Percentiles rank a stretch among this genome's conserved stretches.
phyloP scores from a whole-genome alignment of 2,113 vertebrate genomes.

The Grallaria varia region DNA sequence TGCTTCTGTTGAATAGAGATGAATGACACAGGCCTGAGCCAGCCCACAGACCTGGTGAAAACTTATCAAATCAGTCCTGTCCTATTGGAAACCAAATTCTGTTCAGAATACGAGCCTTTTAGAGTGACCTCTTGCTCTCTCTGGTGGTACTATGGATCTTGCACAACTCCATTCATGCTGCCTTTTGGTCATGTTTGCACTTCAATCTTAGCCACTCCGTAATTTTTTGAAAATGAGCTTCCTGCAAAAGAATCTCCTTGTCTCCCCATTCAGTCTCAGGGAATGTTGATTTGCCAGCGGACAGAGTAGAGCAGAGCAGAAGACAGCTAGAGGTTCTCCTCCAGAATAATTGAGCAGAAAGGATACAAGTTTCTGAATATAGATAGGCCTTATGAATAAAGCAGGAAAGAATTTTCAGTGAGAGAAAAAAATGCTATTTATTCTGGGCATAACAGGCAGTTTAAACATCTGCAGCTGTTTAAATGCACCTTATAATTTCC shows the following conservation, averaged over 20 bases:
- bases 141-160: background rate
- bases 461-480: conserved; percentile 9
- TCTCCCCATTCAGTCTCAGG: background rate
- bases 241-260: background rate
- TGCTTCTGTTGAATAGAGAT: background rate
- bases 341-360: background rate
- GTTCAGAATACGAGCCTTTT: background rate
- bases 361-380: background rate
- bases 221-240: background rate
- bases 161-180: background rate
- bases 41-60: background rate
- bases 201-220: background rate
- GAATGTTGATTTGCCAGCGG: background rate
- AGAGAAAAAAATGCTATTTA: background rate
- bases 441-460: background rate
- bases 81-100: background rate
- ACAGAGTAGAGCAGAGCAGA: background rate
- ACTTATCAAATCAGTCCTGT: background rate
- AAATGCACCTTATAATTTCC: background rate
- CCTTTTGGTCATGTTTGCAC: background rate
- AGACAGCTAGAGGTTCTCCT: background rate
- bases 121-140: background rate
- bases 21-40: background rate
- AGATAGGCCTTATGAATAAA: background rate
- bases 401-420: background rate